Evolutionary conservation across 2,113 vertebrate genomes (phyloP).

Genomic region (Perca fluviatilis): DNA sequence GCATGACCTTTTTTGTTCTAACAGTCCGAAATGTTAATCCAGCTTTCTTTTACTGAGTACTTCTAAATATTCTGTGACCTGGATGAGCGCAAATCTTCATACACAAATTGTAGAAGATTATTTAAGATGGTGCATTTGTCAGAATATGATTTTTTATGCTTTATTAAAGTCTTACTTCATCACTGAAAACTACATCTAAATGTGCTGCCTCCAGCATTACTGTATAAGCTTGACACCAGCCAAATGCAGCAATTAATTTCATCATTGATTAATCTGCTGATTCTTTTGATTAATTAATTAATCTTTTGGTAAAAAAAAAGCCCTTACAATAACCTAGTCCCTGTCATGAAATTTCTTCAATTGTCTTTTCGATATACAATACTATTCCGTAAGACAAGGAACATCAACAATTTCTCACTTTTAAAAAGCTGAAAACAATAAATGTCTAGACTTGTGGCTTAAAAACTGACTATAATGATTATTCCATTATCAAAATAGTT

Average conservation of each 20-base stretch:
- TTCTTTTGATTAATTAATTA: neutral
- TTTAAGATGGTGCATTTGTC: neutral
- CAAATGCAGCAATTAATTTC: neutral
- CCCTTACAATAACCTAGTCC: neutral
- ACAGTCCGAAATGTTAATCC: neutral
- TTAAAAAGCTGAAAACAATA: neutral
- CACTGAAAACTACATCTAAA: neutral
- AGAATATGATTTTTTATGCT: neutral
- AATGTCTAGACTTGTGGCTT: neutral
- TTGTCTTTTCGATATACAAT: neutral
- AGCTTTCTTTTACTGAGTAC: neutral
- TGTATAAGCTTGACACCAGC: neutral
- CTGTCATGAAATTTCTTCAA: neutral
- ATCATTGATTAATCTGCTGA: neutral
- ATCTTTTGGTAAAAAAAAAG: neutral
- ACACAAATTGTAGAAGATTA: neutral
- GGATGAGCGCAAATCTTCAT: neutral
- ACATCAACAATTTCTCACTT: neutral
- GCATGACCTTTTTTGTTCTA: neutral
- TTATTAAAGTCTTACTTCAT: neutral
- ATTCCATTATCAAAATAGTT: neutral
- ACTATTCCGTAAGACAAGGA: neutral
- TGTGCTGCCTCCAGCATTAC: neutral
- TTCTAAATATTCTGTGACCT: neutral
- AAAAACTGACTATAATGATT: neutral